A percentile compares a stretch with the other conserved stretches of the same genome.
phyloP scores from a whole-genome alignment of 2,888 invertebrate genomes.

The Buathra laborator region DNA sequence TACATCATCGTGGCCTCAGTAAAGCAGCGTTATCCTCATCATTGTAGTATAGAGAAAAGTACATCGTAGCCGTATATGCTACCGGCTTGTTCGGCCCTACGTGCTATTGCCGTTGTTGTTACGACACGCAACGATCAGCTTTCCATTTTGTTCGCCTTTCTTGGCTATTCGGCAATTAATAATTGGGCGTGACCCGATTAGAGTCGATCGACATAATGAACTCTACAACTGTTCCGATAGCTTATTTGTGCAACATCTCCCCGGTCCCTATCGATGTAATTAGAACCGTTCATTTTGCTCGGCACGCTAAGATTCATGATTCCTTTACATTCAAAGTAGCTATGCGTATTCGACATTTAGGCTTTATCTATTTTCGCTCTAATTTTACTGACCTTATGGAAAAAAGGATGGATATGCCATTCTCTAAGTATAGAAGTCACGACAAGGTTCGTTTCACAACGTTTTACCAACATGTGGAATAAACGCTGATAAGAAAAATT shows the following conservation, averaged over 20 bases:
- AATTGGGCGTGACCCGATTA: background rate
- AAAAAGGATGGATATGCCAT: no score
- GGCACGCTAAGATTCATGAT: background rate
- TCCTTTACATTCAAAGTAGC: background rate
- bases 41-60: background rate
- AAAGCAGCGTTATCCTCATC: background rate
- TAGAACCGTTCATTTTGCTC: background rate
- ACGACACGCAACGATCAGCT: background rate
- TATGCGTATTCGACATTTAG: background rate
- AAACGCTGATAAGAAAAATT: no score
- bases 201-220: slow-evolving; percentile 29
- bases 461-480: no score
- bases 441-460: no score
- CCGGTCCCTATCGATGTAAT: background rate
- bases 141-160: background rate
- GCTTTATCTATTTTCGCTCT: no score
- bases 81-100: background rate
- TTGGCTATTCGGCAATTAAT: slow-evolving; percentile 14
- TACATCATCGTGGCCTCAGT: background rate
- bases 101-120: background rate
- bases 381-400: no score
- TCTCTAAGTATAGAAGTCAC: no score
- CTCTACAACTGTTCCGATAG: slow-evolving; percentile 6
- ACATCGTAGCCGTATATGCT: background rate
- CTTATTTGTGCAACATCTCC: slow-evolving; percentile 21